These are phyloP conservation scores for honey bee (Apis mellifera) DNA, from an alignment of 1,140 invertebrate genomes.

Conservation along the genomic window DNA sequence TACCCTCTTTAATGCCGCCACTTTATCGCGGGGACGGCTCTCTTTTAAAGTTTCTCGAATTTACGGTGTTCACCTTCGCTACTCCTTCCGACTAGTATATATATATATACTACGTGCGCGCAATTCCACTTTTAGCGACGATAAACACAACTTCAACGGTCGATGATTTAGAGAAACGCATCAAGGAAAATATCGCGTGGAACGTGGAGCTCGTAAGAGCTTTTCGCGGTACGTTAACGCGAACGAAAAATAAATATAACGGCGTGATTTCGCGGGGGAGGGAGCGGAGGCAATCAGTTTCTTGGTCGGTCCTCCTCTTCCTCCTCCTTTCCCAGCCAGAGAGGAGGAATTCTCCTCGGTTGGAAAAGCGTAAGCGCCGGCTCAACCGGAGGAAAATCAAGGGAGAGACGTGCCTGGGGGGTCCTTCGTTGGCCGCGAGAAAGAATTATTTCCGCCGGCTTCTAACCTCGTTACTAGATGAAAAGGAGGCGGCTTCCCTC, in stretches of 20 bases:
- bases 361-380: conserved; percentile 15
- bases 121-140: not conserved
- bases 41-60: conserved; percentile 37
- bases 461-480: conserved; percentile 34
- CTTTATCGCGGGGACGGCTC: conserved; percentile 12
- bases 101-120: not conserved
- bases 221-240: conserved; percentile 28
- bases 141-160: conserved; percentile 5
- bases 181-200: conserved; percentile 12
- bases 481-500: conserved; percentile 46
- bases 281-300: conserved; percentile 45
- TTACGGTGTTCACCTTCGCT: conserved; percentile 17
- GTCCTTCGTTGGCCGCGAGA: not conserved
- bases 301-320: not conserved
- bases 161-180: conserved; percentile 35
- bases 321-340: conserved; percentile 10
- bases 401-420: not conserved
- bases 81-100: not conserved
- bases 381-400: no score
- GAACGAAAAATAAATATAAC: conserved; percentile 50
- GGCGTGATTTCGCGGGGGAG: conserved; percentile 32
- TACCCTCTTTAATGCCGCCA: conserved; percentile 9
- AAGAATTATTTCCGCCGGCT: conserved; percentile 50
- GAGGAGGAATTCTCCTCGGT: not conserved
- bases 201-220: conserved; percentile 18